phyloP scores from a whole-genome alignment of 2,797 vertebrate species.

The Acipenser oxyrinchus region DNA sequence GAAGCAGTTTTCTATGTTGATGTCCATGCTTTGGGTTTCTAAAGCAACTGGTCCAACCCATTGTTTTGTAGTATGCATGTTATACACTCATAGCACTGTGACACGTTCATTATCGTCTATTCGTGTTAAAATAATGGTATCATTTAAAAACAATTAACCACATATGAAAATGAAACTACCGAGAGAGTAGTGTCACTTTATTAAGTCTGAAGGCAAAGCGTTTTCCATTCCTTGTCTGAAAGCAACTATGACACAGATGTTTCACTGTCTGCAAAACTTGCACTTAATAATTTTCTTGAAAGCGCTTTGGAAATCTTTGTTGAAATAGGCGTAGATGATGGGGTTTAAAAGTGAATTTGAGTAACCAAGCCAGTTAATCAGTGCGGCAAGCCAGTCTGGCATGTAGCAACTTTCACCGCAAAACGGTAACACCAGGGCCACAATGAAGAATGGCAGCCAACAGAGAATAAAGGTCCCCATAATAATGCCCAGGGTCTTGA shows the following conservation, averaged over 20 bases:
- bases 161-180: neutral
- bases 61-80: neutral
- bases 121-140: neutral
- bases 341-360: slow-evolving; percentile 96
- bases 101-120: neutral
- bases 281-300: slow-evolving; percentile 96
- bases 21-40: slow-evolving; percentile 7
- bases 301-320: slow-evolving; percentile 96
- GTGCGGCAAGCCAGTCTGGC: slow-evolving; percentile 77
- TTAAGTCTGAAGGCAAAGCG: slow-evolving; percentile 4
- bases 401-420: slow-evolving; percentile 82
- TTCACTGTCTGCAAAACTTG: slow-evolving; percentile 77
- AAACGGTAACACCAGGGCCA: slow-evolving; percentile 88
- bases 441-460: slow-evolving; percentile 97
- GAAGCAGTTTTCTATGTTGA: slow-evolving; percentile 30
- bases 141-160: neutral
- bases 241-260: too few species aligned
- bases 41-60: neutral
- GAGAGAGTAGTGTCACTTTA: slow-evolving; percentile 5
- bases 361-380: slow-evolving; percentile 96
- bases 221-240: neutral
- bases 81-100: neutral
- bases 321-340: slow-evolving; percentile 96
- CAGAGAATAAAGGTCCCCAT: slow-evolving; percentile 98
- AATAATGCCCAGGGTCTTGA: slow-evolving; percentile 94